Conservation (phyloP, 2,797 vertebrate genomes). For the Typhlichthys subterraneus region DNA sequence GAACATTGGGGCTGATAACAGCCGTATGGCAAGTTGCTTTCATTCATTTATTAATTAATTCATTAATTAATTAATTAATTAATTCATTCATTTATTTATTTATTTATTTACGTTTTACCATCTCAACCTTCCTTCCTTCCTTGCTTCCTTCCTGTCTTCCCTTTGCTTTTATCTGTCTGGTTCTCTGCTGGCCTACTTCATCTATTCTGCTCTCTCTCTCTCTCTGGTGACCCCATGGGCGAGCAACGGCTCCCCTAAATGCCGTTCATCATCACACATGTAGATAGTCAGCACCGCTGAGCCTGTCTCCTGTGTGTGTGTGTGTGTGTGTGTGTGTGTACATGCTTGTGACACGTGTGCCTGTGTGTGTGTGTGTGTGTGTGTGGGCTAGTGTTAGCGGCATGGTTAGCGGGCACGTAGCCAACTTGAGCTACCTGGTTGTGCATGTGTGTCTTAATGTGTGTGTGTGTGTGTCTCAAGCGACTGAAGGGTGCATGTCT, state of each 20-base stretch:
- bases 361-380: no score
- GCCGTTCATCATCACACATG: slow-evolving; percentile 64
- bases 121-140: not conserved
- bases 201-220: not conserved
- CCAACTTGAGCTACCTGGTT: slow-evolving; percentile 5
- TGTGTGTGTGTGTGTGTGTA: not conserved
- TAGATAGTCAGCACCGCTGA: slow-evolving; percentile 47
- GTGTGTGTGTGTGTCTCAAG: slow-evolving; percentile 27
- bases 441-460: slow-evolving; percentile 43
- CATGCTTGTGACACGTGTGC: no score
- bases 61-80: no score
- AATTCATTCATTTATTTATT: not conserved
- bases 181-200: slow-evolving; percentile 19
- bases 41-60: not conserved
- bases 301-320: slow-evolving; percentile 2
- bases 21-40: slow-evolving; percentile 44
- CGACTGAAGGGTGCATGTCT: slow-evolving; percentile 14
- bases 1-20: slow-evolving; percentile 47
- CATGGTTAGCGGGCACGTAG: no score
- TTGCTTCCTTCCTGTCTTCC: slow-evolving; percentile 6
- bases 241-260: slow-evolving; percentile 59
- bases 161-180: slow-evolving; percentile 23
- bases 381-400: no score
- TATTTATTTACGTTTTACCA: slow-evolving; percentile 6
- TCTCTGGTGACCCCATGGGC: not conserved